Evolutionary conservation across 2,797 vertebrate species (phyloP).

Genomic region (Numenius phaeopus): DNA sequence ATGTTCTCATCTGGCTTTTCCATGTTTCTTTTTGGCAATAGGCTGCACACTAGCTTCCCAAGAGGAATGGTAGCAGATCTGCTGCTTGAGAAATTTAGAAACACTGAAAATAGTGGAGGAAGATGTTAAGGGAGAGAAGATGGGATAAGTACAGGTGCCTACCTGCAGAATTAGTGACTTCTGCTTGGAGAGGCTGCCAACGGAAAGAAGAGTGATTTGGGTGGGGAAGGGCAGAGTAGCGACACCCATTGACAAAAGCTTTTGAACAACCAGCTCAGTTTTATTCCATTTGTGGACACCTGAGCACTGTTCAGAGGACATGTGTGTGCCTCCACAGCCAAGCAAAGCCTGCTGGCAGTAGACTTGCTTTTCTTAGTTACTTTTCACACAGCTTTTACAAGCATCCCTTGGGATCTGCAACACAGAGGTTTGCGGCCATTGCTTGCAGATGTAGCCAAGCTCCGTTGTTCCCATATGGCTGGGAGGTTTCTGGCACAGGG

Average conservation of each 20-base stretch:
- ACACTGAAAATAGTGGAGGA: not conserved
- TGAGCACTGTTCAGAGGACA: not conserved
- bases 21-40: not conserved
- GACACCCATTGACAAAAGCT: conserved; percentile 8
- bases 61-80: not conserved
- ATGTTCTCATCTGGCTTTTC: not conserved
- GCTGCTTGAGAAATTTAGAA: not conserved
- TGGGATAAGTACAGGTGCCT: not conserved
- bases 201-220: not conserved
- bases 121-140: not conserved
- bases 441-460: not conserved
- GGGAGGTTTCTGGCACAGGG: not conserved
- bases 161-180: not conserved
- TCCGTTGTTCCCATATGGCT: not conserved
- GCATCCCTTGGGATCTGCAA: not conserved
- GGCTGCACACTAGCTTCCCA: not conserved
- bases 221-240: not conserved
- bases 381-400: not conserved
- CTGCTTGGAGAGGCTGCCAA: fast-evolving
- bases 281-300: not conserved
- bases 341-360: not conserved
- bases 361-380: not conserved
- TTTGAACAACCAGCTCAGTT: not conserved
- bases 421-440: not conserved
- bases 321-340: not conserved